These are phyloP conservation scores for Tragelaphus buxtoni DNA, from an alignment of 2,113 vertebrate genomes.

Conservation along the genomic window DNA sequence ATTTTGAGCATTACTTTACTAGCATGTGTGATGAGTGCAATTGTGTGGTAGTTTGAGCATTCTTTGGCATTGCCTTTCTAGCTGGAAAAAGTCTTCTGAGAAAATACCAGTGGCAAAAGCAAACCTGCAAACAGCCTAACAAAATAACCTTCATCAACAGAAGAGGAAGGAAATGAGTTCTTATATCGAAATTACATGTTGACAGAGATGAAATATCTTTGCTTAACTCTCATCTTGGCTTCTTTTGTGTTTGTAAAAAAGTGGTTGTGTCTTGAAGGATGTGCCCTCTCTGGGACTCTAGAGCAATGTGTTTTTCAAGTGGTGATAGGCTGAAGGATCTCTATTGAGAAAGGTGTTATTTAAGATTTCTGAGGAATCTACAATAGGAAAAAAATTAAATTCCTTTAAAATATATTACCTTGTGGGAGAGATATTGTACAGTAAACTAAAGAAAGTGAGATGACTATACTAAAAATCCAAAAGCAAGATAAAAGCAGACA, in stretches of 20 bases:
- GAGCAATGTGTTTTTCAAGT: background rate
- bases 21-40: no score
- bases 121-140: background rate
- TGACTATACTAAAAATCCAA: background rate
- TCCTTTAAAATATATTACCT: background rate
- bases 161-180: background rate
- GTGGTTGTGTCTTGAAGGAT: background rate
- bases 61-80: background rate
- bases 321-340: background rate
- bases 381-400: background rate
- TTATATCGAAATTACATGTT: background rate
- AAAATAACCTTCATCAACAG: background rate
- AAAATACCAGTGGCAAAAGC: background rate
- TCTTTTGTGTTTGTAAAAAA: background rate
- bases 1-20: no score
- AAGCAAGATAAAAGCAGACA: background rate
- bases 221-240: background rate
- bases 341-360: background rate
- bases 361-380: background rate
- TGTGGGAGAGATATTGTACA: background rate
- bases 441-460: background rate
- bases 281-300: background rate
- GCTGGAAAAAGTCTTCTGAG: conserved; percentile 4
- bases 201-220: background rate
- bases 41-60: no score